phyloP scores from a whole-genome alignment of 2,797 vertebrate genomes.

The Halcyon leucocephala region DNA sequence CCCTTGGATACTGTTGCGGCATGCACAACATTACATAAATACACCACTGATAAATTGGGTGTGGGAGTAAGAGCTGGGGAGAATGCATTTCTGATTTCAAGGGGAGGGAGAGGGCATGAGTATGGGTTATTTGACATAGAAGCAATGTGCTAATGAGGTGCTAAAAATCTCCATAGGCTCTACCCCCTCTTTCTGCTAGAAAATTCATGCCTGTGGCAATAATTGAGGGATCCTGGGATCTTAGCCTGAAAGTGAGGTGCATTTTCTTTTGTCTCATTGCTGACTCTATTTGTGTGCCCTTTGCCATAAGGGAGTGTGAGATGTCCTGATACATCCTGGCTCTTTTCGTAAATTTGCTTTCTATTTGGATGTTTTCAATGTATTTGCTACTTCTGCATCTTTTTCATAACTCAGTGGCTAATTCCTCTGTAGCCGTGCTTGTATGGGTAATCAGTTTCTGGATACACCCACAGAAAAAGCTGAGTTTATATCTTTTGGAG shows the following conservation, averaged over 20 bases:
- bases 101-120: background rate
- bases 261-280: background rate
- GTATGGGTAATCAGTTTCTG: background rate
- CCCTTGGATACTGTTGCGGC: background rate
- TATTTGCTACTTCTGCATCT: background rate
- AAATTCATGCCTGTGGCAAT: conserved; percentile 6
- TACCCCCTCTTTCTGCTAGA: background rate
- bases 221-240: background rate
- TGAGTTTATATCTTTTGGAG: conserved; percentile 5
- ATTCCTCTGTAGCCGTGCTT: background rate
- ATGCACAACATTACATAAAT: background rate
- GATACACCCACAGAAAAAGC: background rate
- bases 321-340: background rate
- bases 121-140: background rate
- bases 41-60: background rate
- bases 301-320: background rate
- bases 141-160: background rate
- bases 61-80: background rate
- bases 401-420: background rate
- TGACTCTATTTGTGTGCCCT: background rate
- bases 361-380: background rate
- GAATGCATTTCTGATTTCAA: background rate
- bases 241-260: background rate
- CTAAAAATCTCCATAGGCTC: background rate
- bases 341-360: background rate